Conservation (phyloP, 2,113 vertebrate genomes). For the cattle (Bos taurus) region DNA sequence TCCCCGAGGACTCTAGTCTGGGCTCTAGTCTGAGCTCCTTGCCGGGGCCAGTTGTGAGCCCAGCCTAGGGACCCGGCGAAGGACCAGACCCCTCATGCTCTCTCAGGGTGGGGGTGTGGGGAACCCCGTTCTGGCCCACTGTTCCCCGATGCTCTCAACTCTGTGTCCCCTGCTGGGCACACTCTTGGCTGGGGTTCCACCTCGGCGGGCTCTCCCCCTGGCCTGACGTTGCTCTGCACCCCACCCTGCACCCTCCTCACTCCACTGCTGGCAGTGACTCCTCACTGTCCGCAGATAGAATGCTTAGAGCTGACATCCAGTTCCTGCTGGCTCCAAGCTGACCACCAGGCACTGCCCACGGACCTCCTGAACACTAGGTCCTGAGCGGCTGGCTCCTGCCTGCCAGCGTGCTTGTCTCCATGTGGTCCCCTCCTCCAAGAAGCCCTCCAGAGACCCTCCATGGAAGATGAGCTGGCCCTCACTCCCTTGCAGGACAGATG, state of each 20-base stretch:
- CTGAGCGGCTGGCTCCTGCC: background rate
- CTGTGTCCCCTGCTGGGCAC: background rate
- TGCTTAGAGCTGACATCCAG: background rate
- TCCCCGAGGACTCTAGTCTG: background rate
- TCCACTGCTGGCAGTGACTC: rapidly evolving
- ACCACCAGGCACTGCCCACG: rapidly evolving
- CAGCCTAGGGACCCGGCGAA: background rate
- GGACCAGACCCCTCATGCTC: background rate
- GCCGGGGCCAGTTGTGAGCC: background rate
- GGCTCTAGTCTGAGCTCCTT: background rate
- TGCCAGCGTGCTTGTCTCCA: background rate
- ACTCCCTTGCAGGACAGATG: background rate
- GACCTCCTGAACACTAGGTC: background rate
- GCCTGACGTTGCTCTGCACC: rapidly evolving
- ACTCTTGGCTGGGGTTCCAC: rapidly evolving
- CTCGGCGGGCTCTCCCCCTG: rapidly evolving
- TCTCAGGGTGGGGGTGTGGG: rapidly evolving
- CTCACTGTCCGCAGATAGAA: background rate
- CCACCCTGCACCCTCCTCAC: rapidly evolving
- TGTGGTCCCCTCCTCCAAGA: background rate
- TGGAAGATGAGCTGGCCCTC: background rate
- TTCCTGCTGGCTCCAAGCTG: background rate
- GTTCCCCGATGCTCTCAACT: background rate
- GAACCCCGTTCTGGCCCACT: background rate
- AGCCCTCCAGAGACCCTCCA: background rate